Base-by-base conservation (phyloP, 2,113 vertebrate species). In the Prunella himalayana region DNA sequence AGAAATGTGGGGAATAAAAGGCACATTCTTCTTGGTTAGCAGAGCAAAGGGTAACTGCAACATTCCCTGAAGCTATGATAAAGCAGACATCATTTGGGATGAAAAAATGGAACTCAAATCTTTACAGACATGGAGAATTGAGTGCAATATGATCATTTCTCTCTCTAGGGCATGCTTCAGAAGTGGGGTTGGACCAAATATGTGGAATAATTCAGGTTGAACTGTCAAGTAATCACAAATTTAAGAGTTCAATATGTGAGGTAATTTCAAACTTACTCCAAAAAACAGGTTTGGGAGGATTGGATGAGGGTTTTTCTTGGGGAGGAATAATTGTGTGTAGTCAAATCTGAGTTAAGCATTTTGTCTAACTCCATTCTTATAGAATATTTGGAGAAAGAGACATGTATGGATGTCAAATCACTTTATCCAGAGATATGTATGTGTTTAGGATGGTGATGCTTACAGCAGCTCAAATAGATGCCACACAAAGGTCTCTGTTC, bases 151-250 rank as follows among this genome's bases (percentile, higher is more conserved):
- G 71, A 90, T 77, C n/a, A 73, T 82, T 90, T 90, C 9, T 63
- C 33, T 86, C 90, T 83, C 88, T 45, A 35, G 56, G 50, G 28
- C 50, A 79, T 53, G 25, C 70, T 92, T 81, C 66, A 91, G 63
- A 80, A 85, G 16, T 44, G 27, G 27, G 44, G 23, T 72, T 92
- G 60, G 72, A 83, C 63, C 33, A 88, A 90, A 66, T 81, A 81
- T 3, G 15, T 0, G 2, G 72, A 95, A 92, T 73, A 88, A 90
- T 59, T 94, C 80, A 78, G 24, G 30, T 73, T 78, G 59, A 72
- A 81, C 25, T 80, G 59, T 93, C 76, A 91, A 91, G 72, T 50
- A 86, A 86, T 80, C 88, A 88, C 15, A 83, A 80, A 86, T 86
- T 70, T 77, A 83, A 81, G 76, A 81, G 68, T 57, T 83, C 45